Evolutionary conservation across 2,797 vertebrate species (phyloP).

Genomic region (Synanceia verrucosa): DNA sequence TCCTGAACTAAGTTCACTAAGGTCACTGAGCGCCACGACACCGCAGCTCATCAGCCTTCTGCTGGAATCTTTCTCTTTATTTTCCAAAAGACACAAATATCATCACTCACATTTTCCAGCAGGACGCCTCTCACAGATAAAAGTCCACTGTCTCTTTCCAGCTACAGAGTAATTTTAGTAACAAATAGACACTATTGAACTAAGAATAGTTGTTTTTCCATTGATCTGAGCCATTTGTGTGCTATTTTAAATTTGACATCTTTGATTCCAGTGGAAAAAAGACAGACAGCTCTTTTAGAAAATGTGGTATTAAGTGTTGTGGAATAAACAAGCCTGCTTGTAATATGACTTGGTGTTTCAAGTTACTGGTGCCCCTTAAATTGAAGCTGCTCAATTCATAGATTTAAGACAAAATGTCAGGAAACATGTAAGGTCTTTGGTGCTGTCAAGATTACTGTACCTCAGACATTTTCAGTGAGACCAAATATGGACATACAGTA

Average conservation of each 20-base stretch:
- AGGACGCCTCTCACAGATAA: conserved; percentile 59
- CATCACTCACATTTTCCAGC: conserved; percentile 60
- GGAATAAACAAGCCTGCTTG: neutral
- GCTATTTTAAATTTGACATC: conserved; percentile 66
- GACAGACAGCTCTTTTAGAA: neutral
- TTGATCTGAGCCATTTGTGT: conserved; percentile 54
- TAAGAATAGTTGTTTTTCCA: conserved; percentile 62
- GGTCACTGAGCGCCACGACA: conserved; percentile 14
- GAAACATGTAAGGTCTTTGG: no score
- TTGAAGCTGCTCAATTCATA: neutral
- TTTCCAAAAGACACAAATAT: conserved; percentile 56
- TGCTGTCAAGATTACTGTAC: no score
- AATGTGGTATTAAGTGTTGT: neutral
- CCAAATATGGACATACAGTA: neutral
- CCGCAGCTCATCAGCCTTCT: conserved; percentile 44
- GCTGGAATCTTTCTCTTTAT: conserved; percentile 47
- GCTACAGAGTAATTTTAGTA: conserved; percentile 55
- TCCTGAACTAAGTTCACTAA: conserved; percentile 51
- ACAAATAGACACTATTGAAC: conserved; percentile 55
- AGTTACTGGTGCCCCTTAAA: neutral
- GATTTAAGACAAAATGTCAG: no score
- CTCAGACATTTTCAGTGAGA: neutral
- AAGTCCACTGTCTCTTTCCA: conserved; percentile 51
- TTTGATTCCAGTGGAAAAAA: conserved; percentile 31
- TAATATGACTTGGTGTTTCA: conserved; percentile 1